A percentile compares a stretch with the other conserved stretches of the same genome.
Evolutionary conservation across 2,888 invertebrate genomes (phyloP).

Genomic region (Drosophila meridiana): DNA sequence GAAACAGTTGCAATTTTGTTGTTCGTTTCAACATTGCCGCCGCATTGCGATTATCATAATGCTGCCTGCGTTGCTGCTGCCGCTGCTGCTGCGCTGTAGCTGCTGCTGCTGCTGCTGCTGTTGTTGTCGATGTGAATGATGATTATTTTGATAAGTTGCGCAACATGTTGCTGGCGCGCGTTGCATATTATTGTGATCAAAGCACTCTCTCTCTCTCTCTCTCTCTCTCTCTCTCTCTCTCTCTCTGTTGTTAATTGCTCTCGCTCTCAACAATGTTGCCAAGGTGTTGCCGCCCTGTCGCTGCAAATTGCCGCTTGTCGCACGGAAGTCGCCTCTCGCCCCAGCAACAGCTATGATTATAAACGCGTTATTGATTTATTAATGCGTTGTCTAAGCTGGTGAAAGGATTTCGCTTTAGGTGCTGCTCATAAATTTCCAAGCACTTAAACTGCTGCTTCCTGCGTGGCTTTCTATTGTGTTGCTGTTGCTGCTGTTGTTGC

Average conservation of each 20-base stretch:
- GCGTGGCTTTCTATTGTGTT: constrained; percentile 65
- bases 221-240: constrained; percentile 6
- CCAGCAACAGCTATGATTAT: constrained; percentile 66
- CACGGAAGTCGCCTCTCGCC: constrained; percentile 60
- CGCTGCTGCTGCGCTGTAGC: constrained; percentile 14
- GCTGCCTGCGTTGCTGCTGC: constrained; percentile 55
- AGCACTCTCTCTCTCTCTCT: neutral
- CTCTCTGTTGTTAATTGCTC: constrained; percentile 55
- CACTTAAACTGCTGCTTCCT: constrained; percentile 70
- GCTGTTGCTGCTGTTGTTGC: constrained; percentile 12
- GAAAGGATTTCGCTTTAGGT: constrained; percentile 78
- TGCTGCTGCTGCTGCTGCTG: constrained; percentile 27
- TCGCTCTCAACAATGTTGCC: constrained; percentile 64
- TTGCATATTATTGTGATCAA: constrained; percentile 40
- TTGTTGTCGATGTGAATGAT: constrained; percentile 67
- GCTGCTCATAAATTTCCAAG: constrained; percentile 67
- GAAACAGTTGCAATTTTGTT: constrained; percentile 73
- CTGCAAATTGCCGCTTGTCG: constrained; percentile 74
- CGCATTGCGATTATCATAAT: constrained; percentile 73
- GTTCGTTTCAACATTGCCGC: constrained; percentile 70
- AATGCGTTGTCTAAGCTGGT: constrained; percentile 68
- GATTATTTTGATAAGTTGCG: constrained; percentile 76
- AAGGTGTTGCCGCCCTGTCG: constrained; percentile 56
- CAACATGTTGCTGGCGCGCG: constrained; percentile 60
- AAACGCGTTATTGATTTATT: constrained; percentile 76